Conservation (phyloP, 2,888 invertebrate species). For the Automeris io region DNA sequence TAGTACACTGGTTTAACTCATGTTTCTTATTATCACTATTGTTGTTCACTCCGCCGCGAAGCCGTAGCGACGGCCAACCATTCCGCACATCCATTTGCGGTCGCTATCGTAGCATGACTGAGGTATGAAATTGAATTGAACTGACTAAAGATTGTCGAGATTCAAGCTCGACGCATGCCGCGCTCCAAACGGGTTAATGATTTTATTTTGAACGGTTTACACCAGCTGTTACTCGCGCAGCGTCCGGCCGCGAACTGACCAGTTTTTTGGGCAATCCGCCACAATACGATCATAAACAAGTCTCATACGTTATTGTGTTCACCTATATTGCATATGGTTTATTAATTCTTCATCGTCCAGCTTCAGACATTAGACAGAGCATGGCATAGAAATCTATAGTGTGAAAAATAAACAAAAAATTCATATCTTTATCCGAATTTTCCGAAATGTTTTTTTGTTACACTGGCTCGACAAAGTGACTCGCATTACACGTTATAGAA, state of each 20-base stretch:
- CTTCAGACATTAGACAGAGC: no score
- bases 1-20: slow-evolving; percentile 80
- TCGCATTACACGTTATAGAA: no score
- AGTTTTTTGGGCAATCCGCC: slow-evolving; percentile 12
- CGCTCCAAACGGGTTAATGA: slow-evolving; percentile 9
- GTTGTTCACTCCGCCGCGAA: slow-evolving; percentile 58
- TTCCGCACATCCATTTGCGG: slow-evolving; percentile 58
- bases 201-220: neutral
- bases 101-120: slow-evolving; percentile 64
- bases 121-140: neutral
- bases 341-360: neutral
- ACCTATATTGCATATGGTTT: slow-evolving; percentile 6
- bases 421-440: no score
- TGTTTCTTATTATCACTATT: slow-evolving; percentile 61
- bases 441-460: no score
- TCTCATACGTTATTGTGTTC: neutral
- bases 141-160: neutral
- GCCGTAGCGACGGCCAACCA: slow-evolving; percentile 66
- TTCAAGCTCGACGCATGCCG: slow-evolving; percentile 4
- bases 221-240: no score
- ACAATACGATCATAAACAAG: slow-evolving; percentile 12
- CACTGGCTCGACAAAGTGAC: no score
- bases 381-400: no score
- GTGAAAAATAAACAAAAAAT: no score
- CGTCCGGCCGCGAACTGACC: slow-evolving; percentile 8